Conservation (phyloP, 1,140 invertebrate genomes). For the Ridgeia piscesae region DNA sequence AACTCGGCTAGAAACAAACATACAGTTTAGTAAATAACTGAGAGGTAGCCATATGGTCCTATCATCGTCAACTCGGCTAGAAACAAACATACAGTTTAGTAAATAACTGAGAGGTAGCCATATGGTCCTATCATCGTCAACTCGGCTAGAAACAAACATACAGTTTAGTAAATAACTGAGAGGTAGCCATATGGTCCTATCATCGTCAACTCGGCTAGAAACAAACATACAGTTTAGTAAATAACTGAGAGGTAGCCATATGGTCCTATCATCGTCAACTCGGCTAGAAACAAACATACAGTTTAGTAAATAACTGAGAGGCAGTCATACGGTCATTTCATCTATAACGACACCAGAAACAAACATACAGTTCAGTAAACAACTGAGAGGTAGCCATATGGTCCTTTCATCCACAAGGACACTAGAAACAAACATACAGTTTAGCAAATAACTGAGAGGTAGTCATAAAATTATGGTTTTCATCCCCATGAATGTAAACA, state of each 20-base stretch:
- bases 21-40: conserved; percentile 70
- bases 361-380: conserved; percentile 67
- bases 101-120: conserved; percentile 1
- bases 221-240: conserved; percentile 65
- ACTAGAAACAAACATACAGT: conserved; percentile 25
- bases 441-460: conserved; percentile 13
- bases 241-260: conserved; percentile 57
- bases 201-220: conserved; percentile 15
- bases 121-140: background rate
- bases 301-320: conserved; percentile 12
- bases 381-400: conserved; percentile 52
- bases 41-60: background rate
- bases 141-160: no score
- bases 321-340: background rate
- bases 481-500: conserved; percentile 19
- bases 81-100: conserved; percentile 26
- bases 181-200: background rate
- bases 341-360: background rate
- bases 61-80: background rate
- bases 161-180: no score
- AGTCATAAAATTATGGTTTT: background rate
- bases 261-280: background rate
- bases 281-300: conserved; percentile 22
- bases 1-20: no score
- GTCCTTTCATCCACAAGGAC: background rate